These are phyloP conservation scores for Hymenochirus boettgeri DNA, from an alignment of 2,113 vertebrate species.

Conservation along the genomic window DNA sequence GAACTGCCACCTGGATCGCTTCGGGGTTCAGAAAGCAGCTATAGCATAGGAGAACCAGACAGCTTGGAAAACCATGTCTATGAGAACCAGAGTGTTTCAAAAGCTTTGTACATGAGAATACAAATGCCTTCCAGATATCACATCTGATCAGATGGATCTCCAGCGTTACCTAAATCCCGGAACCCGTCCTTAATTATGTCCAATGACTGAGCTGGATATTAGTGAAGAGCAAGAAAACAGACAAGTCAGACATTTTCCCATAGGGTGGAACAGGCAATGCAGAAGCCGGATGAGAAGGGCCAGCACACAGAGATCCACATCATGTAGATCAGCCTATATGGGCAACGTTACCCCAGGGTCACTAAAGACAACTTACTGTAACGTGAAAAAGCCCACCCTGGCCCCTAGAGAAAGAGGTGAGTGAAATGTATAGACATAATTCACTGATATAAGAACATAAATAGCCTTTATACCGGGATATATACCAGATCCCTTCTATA, in stretches of 20 bases:
- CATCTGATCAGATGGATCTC: not conserved
- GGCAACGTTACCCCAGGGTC: not conserved
- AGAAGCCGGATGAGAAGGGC: not conserved
- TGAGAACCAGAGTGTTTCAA: not conserved
- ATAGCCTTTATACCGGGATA: no score
- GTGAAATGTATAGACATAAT: constrained; percentile 3
- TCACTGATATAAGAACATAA: no score
- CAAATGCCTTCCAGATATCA: not conserved
- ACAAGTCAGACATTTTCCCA: not conserved
- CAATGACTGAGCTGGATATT: not conserved
- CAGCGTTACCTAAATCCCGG: no score
- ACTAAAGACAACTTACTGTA: not conserved
- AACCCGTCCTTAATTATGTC: not conserved
- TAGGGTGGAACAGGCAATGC: constrained; percentile 49
- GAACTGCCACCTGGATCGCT: constrained; percentile 61
- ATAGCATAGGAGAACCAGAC: constrained; percentile 40
- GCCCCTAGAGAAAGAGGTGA: constrained; percentile 9
- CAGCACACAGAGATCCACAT: not conserved
- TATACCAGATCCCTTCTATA: no score
- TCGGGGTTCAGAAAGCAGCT: constrained; percentile 45
- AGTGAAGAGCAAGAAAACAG: not conserved
- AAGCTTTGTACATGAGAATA: constrained; percentile 21
- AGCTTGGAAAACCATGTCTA: constrained; percentile 23
- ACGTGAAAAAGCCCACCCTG: not conserved
- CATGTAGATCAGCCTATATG: constrained; percentile 10